These are phyloP conservation scores for Romanogobio albipinnatus DNA, from an alignment of 2,113 vertebrate species.

Conservation along the genomic window DNA sequence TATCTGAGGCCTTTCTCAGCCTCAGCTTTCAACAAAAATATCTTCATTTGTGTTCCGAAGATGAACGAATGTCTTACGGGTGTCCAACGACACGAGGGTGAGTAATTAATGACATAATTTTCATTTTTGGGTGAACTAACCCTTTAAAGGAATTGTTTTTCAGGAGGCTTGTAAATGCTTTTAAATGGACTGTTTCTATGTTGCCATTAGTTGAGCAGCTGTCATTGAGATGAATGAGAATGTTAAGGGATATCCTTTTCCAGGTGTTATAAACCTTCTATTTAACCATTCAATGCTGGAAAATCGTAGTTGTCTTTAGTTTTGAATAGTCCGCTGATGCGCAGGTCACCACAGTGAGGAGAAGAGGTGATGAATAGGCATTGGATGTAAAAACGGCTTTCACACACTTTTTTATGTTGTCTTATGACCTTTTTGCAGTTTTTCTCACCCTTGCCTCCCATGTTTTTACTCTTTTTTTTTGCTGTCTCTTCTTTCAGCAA, in stretches of 20 bases:
- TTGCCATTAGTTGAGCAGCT: background rate
- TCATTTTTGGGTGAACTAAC: too few relatives aligned
- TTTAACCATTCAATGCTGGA: background rate
- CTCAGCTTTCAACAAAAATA: too few relatives aligned
- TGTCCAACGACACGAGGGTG: too few relatives aligned
- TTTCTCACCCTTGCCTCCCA: background rate
- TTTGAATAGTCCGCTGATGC: background rate
- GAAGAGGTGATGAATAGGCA: background rate
- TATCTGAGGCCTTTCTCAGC: too few relatives aligned
- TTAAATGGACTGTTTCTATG: background rate
- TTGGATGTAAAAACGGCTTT: background rate
- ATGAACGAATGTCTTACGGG: too few relatives aligned
- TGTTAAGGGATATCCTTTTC: background rate
- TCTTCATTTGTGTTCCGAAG: too few relatives aligned
- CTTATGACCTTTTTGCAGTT: background rate
- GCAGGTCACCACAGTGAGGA: background rate
- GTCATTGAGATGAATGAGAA: background rate
- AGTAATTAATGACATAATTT: too few relatives aligned
- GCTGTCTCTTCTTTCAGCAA: background rate
- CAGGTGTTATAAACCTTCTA: background rate
- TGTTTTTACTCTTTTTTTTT: background rate
- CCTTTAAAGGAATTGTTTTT: background rate
- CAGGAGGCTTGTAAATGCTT: background rate
- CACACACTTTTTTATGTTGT: background rate
- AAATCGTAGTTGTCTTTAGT: background rate